These are phyloP conservation scores for Danio jaintianensis DNA, from an alignment of 2,797 vertebrate species.

Conservation along the genomic window DNA sequence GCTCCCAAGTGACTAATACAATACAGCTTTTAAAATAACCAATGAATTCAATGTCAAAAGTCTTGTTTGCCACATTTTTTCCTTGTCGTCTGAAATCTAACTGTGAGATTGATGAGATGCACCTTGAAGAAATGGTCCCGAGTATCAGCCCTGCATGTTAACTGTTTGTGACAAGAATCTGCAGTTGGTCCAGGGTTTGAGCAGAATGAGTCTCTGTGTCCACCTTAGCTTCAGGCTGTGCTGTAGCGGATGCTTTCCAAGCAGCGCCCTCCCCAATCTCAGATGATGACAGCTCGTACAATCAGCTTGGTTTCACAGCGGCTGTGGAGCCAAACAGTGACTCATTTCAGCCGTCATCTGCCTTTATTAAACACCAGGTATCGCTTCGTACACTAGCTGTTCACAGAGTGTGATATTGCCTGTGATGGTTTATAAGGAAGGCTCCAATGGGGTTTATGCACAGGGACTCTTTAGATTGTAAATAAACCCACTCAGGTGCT, in stretches of 20 bases:
- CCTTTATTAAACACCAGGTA: constrained; percentile 71
- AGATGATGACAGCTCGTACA: constrained; percentile 71
- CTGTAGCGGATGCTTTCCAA: constrained; percentile 66
- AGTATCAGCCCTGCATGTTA: constrained; percentile 46
- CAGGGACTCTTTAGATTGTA: too few species aligned
- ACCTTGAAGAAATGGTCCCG: constrained; percentile 44
- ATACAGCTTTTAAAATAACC: constrained; percentile 45
- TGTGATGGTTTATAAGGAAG: not conserved
- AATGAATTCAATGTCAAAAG: not conserved
- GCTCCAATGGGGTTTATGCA: not conserved
- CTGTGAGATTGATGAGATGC: constrained; percentile 40
- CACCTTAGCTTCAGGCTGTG: constrained; percentile 64
- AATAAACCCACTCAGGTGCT: too few species aligned
- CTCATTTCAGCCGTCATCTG: constrained; percentile 71
- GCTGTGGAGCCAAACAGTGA: constrained; percentile 67
- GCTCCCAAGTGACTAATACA: constrained; percentile 40
- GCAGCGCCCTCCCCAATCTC: constrained; percentile 62
- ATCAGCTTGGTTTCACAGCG: constrained; percentile 75
- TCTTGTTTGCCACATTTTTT: not conserved
- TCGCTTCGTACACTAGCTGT: constrained; percentile 39
- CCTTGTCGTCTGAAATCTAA: not conserved
- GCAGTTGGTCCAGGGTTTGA: constrained; percentile 33
- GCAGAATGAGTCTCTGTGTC: constrained; percentile 25
- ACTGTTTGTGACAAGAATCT: constrained; percentile 65
- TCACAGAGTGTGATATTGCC: constrained; percentile 42